phyloP scores from a whole-genome alignment of 2,888 invertebrate species.

The Nomada lathburiana region DNA sequence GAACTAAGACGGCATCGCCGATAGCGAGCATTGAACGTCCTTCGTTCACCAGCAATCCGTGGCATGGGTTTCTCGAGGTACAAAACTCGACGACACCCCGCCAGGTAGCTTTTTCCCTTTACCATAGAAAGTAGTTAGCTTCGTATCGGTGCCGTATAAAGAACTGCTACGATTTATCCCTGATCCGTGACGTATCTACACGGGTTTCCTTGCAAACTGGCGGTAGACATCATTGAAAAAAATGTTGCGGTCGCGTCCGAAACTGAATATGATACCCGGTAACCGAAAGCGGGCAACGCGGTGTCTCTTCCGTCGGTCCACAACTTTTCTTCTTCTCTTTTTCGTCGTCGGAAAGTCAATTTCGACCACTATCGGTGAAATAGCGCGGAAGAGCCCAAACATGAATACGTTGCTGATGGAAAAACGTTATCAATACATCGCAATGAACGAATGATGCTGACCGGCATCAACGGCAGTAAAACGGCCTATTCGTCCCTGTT shows the following conservation, averaged over 20 bases:
- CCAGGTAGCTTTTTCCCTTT: slow-evolving; percentile 25
- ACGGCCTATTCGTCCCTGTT: background rate
- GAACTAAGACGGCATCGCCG: slow-evolving; percentile 67
- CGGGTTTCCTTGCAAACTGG: background rate
- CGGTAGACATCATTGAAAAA: background rate
- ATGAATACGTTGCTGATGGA: slow-evolving; percentile 45
- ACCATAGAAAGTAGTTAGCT: background rate
- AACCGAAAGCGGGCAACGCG: slow-evolving; percentile 2
- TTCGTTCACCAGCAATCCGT: slow-evolving; percentile 27
- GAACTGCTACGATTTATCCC: background rate
- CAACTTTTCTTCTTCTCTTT: background rate
- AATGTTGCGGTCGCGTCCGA: background rate
- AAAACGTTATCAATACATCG: slow-evolving; percentile 56
- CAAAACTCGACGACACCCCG: slow-evolving; percentile 37
- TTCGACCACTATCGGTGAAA: slow-evolving; percentile 34
- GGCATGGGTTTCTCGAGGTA: slow-evolving; percentile 44
- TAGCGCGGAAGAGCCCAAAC: slow-evolving; percentile 51
- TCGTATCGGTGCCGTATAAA: background rate
- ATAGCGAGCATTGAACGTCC: slow-evolving; percentile 68
- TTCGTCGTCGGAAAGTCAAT: slow-evolving; percentile 39
- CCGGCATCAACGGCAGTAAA: slow-evolving; percentile 41
- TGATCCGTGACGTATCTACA: background rate
- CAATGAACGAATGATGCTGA: slow-evolving; percentile 34
- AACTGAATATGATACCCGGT: background rate
- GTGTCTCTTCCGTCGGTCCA: background rate